phyloP scores from a whole-genome alignment of 2,797 vertebrate genomes.

The Chloroceryle amazona region DNA sequence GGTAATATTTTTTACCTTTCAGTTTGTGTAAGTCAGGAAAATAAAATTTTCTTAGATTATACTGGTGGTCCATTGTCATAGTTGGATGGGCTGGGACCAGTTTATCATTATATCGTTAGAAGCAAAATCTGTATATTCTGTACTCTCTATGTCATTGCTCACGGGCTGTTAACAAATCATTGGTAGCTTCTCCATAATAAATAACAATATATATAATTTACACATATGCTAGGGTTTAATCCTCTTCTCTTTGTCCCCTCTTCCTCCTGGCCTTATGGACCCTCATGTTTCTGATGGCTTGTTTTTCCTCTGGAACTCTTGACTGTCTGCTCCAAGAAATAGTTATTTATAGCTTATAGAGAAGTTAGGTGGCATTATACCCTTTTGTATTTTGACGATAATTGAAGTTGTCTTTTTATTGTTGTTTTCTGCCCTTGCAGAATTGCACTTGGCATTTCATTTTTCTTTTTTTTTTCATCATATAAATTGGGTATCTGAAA shows the following conservation, averaged over 20 bases:
- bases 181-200: not conserved
- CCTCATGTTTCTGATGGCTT: not conserved
- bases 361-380: not conserved
- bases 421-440: not conserved
- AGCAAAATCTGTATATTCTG: no score
- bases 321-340: not conserved
- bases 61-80: not conserved
- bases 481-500: not conserved
- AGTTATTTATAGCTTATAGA: not conserved
- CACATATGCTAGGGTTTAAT: not conserved
- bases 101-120: no score
- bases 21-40: not conserved
- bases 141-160: no score
- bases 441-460: not conserved
- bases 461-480: not conserved
- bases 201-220: not conserved
- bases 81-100: no score
- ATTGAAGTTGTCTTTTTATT: not conserved
- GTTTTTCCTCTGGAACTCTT: not conserved
- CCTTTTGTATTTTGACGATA: not conserved
- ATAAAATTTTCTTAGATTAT: not conserved
- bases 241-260: not conserved
- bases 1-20: not conserved
- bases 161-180: no score
- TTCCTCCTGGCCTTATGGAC: not conserved